Base-by-base conservation (phyloP, 2,113 vertebrate species). In the Lycocorax pyrrhopterus region DNA sequence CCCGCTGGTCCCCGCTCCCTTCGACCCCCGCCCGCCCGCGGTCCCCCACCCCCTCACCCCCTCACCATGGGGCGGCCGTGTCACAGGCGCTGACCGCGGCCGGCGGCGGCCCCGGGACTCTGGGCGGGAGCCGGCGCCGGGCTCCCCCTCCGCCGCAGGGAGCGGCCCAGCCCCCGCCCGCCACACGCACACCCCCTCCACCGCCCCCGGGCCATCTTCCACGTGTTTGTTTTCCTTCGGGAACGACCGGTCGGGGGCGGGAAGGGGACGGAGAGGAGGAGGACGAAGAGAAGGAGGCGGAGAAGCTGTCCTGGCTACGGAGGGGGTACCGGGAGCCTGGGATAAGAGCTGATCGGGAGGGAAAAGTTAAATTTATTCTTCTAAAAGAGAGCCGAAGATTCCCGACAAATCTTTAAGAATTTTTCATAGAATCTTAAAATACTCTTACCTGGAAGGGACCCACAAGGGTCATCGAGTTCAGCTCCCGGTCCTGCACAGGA, bases 321-420 rank as follows among this genome's bases (percentile, higher is more conserved):
- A 8, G 10, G 0, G 9, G 19, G 16, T 5, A 11, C 6, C 3
- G 6, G 27, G 13, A 7, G 4, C 2, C 13, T 20, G 47, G 23
- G 10, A 1, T 37, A 11, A 18, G 19, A 13, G 44, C 21, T 81
- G 10, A 2, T 4, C 2, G 15, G 21, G 37, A 44, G 8, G 12
- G 37, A 19, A 22, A 53, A 37, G 18, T 73, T 55, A 17, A 13
- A 16, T n/a, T 37, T 71, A 9, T 15, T 26, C 17, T 52, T 53
- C 35, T 77, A 1, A 51, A 71, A 21, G 27, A 37, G 16, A 49
- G 16, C 2, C 44, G 10, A 12, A 29, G 44, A 21, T 64, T 79
- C 26, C 13, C 8, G 3, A 12, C 29, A 7, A n/a, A 12, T 12
- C 52, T n/a, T 73, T n/a, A 62, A 64, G 43, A 62, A 12, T 19